Evolutionary conservation across 2,888 invertebrate genomes (phyloP).

Genomic region (Habrosyne pyritoides): DNA sequence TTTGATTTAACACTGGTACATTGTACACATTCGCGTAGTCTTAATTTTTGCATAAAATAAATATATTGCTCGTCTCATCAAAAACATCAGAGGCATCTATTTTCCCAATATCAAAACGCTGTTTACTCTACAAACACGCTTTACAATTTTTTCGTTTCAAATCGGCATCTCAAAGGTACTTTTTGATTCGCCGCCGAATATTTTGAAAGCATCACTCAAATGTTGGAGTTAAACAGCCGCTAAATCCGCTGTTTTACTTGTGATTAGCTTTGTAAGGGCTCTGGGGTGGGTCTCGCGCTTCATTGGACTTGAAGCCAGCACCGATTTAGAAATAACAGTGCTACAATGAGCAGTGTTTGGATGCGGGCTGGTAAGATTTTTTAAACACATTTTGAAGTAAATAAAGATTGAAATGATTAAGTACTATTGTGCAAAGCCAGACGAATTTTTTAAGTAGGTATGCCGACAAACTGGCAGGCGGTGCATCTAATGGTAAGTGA

Average conservation of each 20-base stretch:
- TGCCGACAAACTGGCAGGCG: no score
- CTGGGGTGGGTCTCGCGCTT: slow-evolving; percentile 51
- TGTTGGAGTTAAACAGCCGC: slow-evolving; percentile 29
- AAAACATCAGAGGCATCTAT: neutral
- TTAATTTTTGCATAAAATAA: no score
- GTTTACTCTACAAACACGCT: slow-evolving; percentile 15
- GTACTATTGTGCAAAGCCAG: no score
- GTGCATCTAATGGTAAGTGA: no score
- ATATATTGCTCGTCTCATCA: neutral
- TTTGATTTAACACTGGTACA: no score
- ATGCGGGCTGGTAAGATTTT: slow-evolving; percentile 26
- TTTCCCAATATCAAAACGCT: slow-evolving; percentile 9
- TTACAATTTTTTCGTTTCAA: slow-evolving; percentile 3
- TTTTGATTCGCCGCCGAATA: slow-evolving; percentile 36
- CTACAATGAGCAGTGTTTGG: slow-evolving; percentile 27
- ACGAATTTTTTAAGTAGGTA: no score
- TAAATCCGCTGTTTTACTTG: slow-evolving; percentile 41
- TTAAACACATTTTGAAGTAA: neutral
- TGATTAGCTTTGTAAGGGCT: slow-evolving; percentile 36
- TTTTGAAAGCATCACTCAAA: slow-evolving; percentile 41
- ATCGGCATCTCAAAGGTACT: slow-evolving; percentile 14
- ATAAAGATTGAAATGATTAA: no score
- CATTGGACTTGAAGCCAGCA: slow-evolving; percentile 19
- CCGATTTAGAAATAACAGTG: slow-evolving; percentile 29
- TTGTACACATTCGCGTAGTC: no score